Evolutionary conservation across 2,113 vertebrate species (phyloP).

Genomic region (Tympanuchus pallidicinctus): DNA sequence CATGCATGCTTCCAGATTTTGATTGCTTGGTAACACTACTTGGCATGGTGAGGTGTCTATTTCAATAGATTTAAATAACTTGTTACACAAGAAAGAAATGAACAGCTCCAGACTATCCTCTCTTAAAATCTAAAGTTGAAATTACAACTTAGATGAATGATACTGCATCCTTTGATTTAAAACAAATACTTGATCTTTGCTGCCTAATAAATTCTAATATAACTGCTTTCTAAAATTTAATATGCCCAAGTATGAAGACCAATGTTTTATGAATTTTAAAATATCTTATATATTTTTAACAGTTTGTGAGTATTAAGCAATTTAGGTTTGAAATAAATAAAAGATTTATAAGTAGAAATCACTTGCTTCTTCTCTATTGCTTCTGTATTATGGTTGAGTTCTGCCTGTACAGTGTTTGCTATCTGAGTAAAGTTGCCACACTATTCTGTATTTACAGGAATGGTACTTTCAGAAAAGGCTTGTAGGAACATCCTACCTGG

Average conservation of each 20-base stretch:
- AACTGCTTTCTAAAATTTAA: not conserved
- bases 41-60: conserved; percentile 60
- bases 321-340: not conserved
- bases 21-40: conserved; percentile 74
- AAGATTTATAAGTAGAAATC: not conserved
- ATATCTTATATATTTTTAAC: not conserved
- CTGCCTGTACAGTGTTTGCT: not conserved
- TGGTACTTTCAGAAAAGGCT: not conserved
- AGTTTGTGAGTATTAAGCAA: not conserved
- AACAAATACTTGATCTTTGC: not conserved
- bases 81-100: conserved; percentile 58
- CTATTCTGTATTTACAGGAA: not conserved
- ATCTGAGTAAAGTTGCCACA: not conserved
- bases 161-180: not conserved
- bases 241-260: not conserved
- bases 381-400: not conserved
- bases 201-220: not conserved
- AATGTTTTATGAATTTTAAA: not conserved
- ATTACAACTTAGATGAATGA: not conserved
- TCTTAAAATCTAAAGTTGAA: not conserved
- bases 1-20: conserved; percentile 76
- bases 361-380: not conserved
- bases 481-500: not conserved
- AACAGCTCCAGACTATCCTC: not conserved
- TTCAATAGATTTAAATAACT: conserved; percentile 68